A percentile compares a stretch with the other conserved stretches of the same genome.
phyloP scores from a whole-genome alignment of 1,140 invertebrate species.

The Drosophila tropicalis region DNA sequence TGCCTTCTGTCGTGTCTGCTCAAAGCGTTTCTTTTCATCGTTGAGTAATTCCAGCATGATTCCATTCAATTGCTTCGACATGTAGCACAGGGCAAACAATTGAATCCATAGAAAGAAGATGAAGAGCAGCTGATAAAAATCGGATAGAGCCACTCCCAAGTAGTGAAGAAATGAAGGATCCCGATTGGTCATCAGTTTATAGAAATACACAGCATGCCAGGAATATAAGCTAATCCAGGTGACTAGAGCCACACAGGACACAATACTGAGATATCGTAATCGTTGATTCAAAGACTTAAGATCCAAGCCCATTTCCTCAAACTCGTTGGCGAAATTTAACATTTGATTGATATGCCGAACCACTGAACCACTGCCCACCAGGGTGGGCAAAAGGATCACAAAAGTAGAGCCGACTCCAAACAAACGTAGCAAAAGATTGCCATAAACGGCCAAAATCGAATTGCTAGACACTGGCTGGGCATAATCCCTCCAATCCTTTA shows the following conservation, averaged over 20 bases:
- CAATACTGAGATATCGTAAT: constrained; percentile 19
- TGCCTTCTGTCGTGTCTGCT: neutral
- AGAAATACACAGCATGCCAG: constrained; percentile 47
- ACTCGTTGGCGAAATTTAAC: constrained; percentile 19
- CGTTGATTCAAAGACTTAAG: constrained; percentile 18
- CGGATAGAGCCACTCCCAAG: constrained; percentile 34
- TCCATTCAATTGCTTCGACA: constrained; percentile 37
- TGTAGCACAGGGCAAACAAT: constrained; percentile 21
- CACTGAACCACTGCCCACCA: constrained; percentile 21
- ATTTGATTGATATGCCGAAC: constrained; percentile 31
- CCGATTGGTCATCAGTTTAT: constrained; percentile 29
- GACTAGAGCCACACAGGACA: neutral
- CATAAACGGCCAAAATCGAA: constrained; percentile 21
- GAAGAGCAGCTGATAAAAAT: constrained; percentile 41
- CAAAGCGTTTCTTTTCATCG: constrained; percentile 15
- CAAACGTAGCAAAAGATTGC: constrained; percentile 30
- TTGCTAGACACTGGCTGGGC: constrained; percentile 32
- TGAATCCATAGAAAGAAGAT: constrained; percentile 39
- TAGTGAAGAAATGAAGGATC: constrained; percentile 27
- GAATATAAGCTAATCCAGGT: constrained; percentile 30
- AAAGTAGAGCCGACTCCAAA: constrained; percentile 28
- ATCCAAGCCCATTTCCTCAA: constrained; percentile 28
- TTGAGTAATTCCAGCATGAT: constrained; percentile 25
- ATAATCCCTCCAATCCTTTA: constrained; percentile 31
- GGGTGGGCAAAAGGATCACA: constrained; percentile 25